phyloP scores from a whole-genome alignment of 2,888 invertebrate genomes.

The Aphrophora alni region DNA sequence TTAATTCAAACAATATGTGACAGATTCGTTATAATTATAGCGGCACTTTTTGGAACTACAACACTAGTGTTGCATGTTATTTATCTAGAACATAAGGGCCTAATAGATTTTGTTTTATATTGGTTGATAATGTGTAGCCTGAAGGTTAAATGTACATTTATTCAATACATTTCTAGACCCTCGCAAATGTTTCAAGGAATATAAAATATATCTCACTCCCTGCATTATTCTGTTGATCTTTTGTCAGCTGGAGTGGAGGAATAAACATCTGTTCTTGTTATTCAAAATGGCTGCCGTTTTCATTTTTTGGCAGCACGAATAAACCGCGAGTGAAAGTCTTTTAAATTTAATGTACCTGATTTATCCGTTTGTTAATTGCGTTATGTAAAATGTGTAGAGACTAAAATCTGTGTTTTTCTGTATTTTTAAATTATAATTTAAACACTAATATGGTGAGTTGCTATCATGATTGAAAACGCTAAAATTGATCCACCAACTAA shows the following conservation, averaged over 20 bases:
- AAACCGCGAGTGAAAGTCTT: constrained; percentile 35
- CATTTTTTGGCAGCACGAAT: constrained; percentile 31
- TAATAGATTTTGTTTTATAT: no score
- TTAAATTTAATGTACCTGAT: constrained; percentile 27
- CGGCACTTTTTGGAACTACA: no score
- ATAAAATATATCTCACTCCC: no score
- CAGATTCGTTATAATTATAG: no score
- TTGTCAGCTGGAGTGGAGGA: constrained; percentile 29
- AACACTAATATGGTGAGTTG: constrained; percentile 20
- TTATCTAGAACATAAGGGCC: no score
- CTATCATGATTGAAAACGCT: constrained; percentile 31
- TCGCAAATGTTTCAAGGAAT: no score
- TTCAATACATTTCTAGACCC: no score
- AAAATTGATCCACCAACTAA: constrained; percentile 27
- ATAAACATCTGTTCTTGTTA: constrained; percentile 36
- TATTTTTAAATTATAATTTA: neutral
- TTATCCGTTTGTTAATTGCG: constrained; percentile 12
- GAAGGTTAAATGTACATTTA: no score
- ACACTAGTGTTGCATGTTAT: no score
- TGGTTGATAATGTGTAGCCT: no score
- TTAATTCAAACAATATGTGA: no score
- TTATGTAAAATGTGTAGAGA: neutral
- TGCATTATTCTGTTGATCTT: neutral
- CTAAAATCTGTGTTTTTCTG: neutral
- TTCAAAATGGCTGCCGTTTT: constrained; percentile 38